These are phyloP conservation scores for Aleiodes leptofemur DNA, from an alignment of 2,888 invertebrate species.

Conservation along the genomic window DNA sequence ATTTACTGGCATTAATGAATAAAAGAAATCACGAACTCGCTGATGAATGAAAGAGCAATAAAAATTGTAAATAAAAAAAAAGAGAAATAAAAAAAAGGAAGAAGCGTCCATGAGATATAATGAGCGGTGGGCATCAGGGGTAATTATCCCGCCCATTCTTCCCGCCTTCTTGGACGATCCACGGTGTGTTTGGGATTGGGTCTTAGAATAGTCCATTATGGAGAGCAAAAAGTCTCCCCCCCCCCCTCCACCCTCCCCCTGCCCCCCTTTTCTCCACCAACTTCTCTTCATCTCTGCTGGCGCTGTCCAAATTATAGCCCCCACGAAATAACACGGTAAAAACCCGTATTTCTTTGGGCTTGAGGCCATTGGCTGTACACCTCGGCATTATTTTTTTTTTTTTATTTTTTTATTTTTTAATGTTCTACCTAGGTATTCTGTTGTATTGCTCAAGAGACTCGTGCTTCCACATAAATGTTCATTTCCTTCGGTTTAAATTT, in stretches of 20 bases:
- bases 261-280: not conserved
- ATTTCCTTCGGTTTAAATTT: constrained; percentile 18
- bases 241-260: too few relatives aligned
- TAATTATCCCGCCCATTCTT: constrained; percentile 74
- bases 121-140: constrained; percentile 72
- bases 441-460: constrained; percentile 39
- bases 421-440: constrained; percentile 31
- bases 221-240: constrained; percentile 35
- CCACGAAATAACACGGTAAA: constrained; percentile 71
- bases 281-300: constrained; percentile 47
- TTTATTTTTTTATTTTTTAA: constrained; percentile 22
- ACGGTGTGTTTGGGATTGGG: constrained; percentile 61
- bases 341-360: constrained; percentile 64
- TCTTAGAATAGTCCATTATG: constrained; percentile 70
- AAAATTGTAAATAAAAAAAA: constrained; percentile 49
- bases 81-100: constrained; percentile 53
- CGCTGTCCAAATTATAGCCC: constrained; percentile 71
- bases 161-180: constrained; percentile 69
- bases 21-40: constrained; percentile 8
- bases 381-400: constrained; percentile 16
- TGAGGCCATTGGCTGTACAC: constrained; percentile 42
- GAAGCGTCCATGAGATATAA: constrained; percentile 68
- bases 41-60: constrained; percentile 55
- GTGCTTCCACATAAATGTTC: constrained; percentile 43
- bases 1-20: constrained; percentile 32